Evolutionary conservation across 2,113 vertebrate genomes (phyloP).

Genomic region (Coturnix japonica): DNA sequence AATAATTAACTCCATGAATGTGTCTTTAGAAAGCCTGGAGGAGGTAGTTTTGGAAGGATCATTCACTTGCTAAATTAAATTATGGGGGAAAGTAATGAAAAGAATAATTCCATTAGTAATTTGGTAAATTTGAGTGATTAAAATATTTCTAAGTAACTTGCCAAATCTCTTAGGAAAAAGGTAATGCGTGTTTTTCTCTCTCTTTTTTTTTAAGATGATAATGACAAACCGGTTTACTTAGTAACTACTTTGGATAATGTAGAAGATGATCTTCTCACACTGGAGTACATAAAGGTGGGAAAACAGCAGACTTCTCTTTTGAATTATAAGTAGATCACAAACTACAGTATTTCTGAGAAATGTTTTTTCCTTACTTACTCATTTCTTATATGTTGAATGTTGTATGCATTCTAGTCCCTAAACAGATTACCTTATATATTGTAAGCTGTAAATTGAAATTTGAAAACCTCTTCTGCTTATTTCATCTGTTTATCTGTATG

Average conservation of each 20-base stretch:
- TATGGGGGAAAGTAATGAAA: background rate
- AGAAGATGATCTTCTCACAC: constrained; percentile 88
- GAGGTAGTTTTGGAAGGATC: background rate
- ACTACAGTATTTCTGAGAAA: background rate
- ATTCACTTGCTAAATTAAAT: background rate
- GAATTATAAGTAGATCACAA: background rate
- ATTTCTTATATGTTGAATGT: background rate
- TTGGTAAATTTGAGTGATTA: background rate
- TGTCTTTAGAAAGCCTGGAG: background rate
- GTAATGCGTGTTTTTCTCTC: background rate
- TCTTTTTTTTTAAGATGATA: constrained; percentile 81
- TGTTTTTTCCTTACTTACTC: background rate
- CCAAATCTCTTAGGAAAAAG: background rate
- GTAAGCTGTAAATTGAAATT: background rate
- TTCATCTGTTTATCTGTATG: background rate
- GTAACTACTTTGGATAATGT: constrained; percentile 94
- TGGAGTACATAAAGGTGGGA: constrained; percentile 91
- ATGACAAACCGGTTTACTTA: constrained; percentile 88
- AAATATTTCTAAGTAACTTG: background rate
- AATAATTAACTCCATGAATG: background rate
- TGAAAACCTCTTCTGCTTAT: background rate
- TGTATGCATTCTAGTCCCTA: background rate
- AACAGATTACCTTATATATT: background rate
- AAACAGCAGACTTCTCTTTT: background rate
- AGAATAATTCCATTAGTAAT: background rate